These are phyloP conservation scores for Platysteira castanea DNA, from an alignment of 2,113 vertebrate genomes.

Conservation along the genomic window DNA sequence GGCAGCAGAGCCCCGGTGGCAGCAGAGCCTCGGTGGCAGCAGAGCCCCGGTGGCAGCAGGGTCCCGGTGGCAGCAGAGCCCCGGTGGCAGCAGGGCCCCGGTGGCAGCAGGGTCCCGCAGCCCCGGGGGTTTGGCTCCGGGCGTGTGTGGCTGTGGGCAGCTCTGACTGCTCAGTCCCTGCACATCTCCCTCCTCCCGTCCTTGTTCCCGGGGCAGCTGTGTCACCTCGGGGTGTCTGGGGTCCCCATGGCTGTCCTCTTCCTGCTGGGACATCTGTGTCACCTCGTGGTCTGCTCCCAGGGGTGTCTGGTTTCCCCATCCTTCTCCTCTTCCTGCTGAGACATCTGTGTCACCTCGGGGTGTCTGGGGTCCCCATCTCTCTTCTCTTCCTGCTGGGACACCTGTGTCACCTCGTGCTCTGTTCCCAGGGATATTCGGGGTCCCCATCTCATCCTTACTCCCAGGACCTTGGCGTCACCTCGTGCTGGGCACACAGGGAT, in stretches of 20 bases:
- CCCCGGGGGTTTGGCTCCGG: accelerated
- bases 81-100: neutral
- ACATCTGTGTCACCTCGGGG: neutral
- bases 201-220: too few species aligned
- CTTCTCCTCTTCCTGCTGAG: too few species aligned
- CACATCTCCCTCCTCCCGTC: neutral
- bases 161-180: neutral
- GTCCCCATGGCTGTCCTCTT: neutral
- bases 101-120: neutral
- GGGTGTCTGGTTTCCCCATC: neutral
- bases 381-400: neutral
- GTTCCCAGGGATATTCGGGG: neutral
- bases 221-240: neutral
- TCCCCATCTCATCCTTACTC: too few species aligned
- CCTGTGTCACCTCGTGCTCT: neutral
- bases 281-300: neutral
- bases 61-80: neutral
- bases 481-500: accelerated
- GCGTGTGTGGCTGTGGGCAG: accelerated
- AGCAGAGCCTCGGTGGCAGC: neutral
- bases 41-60: neutral
- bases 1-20: neutral
- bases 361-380: neutral
- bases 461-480: too few species aligned
- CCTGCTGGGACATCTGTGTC: neutral